Evolutionary conservation across 2,797 vertebrate species (phyloP), one percentile per base, ranked within the genome.

Genomic region (Dallia pectoralis): DNA sequence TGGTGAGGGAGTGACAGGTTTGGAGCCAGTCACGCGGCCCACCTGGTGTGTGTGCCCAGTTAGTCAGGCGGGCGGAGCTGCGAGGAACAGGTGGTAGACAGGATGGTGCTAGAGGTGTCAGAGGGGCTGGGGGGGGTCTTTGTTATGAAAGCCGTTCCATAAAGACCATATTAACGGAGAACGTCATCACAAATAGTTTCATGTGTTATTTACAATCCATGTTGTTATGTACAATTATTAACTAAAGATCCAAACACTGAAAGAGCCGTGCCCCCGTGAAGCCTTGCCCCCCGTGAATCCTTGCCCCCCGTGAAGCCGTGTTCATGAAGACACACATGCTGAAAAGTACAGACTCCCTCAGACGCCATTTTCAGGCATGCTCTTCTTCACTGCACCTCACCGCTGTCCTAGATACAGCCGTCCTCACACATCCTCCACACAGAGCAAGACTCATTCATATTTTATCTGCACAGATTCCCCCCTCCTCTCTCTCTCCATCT

Each of bases 1-100:
- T 0, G 76, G 81, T 61, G 87, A 79, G 67, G 71, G 76, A 62
- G 69, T 76, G 79, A 77, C 79, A 72, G 75, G 79, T 85, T 78
- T 74, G 67, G 77, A 78, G 65, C 62, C 74, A 19, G 81, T 85
- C 86, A 85, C 80, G 74, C 69, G 74, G 72, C 19, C 69, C 77
- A 72, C 27, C 79, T 80, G 87, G 81, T 75, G 70, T 9, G 7
- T 27, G 64, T 67, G 74, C 63, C 77, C 73, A 70, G 25, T 80
- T 74, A 64, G 76, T 16, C 19, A 68, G 27, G 67, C 29, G 25
- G 64, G 49, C 4, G 14, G 48, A 47, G 69, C 48, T 71, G 75
- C 59, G 70, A 80, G 75, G 72, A 78, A 77, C 87, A 85, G 86
- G 48, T 72, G 74, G 66, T 74, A 70, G 74, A 73, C 71, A 71